phyloP scores from a whole-genome alignment of 2,888 invertebrate species.

The Pinctada fucata region DNA sequence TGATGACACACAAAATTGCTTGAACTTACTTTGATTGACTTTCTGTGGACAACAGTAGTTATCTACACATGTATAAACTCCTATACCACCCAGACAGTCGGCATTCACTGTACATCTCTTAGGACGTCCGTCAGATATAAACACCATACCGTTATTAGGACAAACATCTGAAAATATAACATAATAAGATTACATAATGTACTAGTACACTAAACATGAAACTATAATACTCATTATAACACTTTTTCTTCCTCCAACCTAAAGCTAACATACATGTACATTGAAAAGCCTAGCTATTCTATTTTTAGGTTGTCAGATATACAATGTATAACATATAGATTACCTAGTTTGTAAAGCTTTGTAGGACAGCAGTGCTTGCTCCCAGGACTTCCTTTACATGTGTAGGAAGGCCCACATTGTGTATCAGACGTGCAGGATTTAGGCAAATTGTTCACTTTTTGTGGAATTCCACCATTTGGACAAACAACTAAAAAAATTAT shows the following conservation, averaged over 20 bases:
- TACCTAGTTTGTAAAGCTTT: constrained; percentile 18
- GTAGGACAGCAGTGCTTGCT: constrained; percentile 25
- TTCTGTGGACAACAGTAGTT: constrained; percentile 31
- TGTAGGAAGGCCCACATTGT: constrained; percentile 16
- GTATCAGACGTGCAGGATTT: constrained; percentile 4
- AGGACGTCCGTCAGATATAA: constrained; percentile 18
- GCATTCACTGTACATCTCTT: constrained; percentile 18
- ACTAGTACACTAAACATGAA: no score
- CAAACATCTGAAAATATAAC: constrained; percentile 14
- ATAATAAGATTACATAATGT: no score
- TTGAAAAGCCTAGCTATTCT: no score
- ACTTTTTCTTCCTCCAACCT: no score
- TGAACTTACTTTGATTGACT: neutral
- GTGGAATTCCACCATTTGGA: constrained; percentile 9
- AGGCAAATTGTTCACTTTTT: neutral
- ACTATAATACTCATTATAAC: no score
- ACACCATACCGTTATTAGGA: constrained; percentile 21
- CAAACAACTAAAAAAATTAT: constrained; percentile 9
- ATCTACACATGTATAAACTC: constrained; percentile 20
- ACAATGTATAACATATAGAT: no score
- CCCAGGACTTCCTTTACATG: constrained; percentile 10
- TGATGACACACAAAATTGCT: no score
- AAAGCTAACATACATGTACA: no score
- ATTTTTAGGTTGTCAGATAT: no score
- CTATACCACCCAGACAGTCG: constrained; percentile 23